phyloP scores from a whole-genome alignment of 2,113 vertebrate genomes.

The Vulpes vulpes region DNA sequence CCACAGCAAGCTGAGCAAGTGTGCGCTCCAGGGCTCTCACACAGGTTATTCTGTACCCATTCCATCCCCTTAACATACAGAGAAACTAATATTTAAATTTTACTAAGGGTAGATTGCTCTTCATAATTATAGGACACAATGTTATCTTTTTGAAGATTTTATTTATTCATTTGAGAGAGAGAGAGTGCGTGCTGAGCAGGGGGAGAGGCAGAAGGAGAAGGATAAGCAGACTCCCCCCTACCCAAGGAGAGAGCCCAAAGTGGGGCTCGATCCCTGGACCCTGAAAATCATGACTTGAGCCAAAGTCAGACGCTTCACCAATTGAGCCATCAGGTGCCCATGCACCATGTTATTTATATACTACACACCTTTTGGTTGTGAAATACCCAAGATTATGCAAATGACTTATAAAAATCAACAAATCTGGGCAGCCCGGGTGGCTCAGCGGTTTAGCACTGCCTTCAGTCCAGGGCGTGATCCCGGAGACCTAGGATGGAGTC shows the following conservation, averaged over 20 bases:
- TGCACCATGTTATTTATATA: neutral
- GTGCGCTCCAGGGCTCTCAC: neutral
- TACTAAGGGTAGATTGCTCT: neutral
- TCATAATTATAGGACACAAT: conserved; percentile 52
- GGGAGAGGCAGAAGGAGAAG: neutral
- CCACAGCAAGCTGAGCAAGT: conserved; percentile 15
- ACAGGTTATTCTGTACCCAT: conserved; percentile 3
- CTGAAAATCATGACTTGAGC: neutral
- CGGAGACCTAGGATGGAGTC: too few species aligned
- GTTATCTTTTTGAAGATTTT: neutral
- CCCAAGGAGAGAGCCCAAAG: neutral
- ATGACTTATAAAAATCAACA: conserved; percentile 52
- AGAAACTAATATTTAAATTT: conserved; percentile 39
- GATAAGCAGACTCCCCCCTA: neutral
- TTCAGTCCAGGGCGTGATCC: too few species aligned
- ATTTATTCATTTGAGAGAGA: neutral
- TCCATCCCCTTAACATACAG: neutral
- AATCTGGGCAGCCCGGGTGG: neutral
- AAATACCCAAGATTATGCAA: conserved; percentile 41
- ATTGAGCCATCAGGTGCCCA: neutral
- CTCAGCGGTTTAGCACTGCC: too few species aligned
- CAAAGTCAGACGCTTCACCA: neutral
- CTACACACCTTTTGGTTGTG: neutral
- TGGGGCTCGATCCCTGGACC: neutral
- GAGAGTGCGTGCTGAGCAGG: neutral